Evolutionary conservation across 2,888 invertebrate genomes (phyloP), one percentile per base, ranked within the genome.

Genomic region (Noctua janthina): DNA sequence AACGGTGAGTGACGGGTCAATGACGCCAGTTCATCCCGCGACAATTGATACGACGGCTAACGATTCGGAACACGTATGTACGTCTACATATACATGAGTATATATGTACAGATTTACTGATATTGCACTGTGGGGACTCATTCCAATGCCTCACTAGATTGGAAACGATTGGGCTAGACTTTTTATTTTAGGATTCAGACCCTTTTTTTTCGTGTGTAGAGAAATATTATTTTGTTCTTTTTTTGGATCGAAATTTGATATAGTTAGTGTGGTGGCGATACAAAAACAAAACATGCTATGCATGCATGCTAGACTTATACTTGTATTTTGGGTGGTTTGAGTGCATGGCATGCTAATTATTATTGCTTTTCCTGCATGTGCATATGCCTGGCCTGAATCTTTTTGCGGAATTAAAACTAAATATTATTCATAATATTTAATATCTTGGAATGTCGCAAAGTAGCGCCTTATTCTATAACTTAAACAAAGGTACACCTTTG

Each of bases 101-200:
- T 35, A 15, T 35, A 64, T 75, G 62, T 81, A 73, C 74, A 79
- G 87, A 87, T 87, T 85, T 83, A 85, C 72, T 75, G 79, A 78
- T 81, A 87, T 85, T n/a, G 80, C 85, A 43, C 87, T 79, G 51
- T 51, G 43, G 87, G 87, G 87, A 87, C 78, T 79, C 87, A 83
- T 87, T 87, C 74, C 71, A 66, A 87, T 82, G 59, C 59, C 70
- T 78, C 78, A 76, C 78, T 85, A 87, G 77, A 87, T 87, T 87
- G 79, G 76, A 76, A 83, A 62, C 76, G 80, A 87, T 79, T 71
- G 78, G 51, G 46, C 64, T 75, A 74, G 77, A 67, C 67, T 75
- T 76, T 85, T 86, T 80, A 79, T 64, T 83, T 79, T 54, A 20
- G 74, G 56, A 62, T 74, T 74, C 51, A 46, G 74, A 72, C 56